Evolutionary conservation across 2,113 vertebrate genomes (phyloP), one percentile per base, ranked within the genome.

Genomic region (Lagenorhynchus albirostris): DNA sequence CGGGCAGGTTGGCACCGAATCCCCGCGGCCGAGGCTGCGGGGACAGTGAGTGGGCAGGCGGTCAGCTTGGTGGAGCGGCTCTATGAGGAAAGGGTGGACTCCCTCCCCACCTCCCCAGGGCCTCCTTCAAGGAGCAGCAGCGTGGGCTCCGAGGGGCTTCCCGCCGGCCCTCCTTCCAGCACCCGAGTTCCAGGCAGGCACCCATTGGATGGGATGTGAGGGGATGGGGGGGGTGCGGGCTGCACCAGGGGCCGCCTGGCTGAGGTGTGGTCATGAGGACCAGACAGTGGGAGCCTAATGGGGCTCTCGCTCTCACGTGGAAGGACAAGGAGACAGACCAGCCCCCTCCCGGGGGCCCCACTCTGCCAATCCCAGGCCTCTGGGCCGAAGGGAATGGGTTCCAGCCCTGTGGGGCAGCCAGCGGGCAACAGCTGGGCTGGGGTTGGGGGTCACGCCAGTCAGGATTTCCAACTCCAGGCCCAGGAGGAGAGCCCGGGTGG

Each of bases 31-130:
- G 20, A 41, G 63, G 29, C 33, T 70, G 41, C 2, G 13, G 47
- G 33, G 77, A 47, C 21, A 5, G 76, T 12, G 3, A 1, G 47
- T 0, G 0, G 60, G 60, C 11, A 0, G 23, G n/a, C 0, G 20
- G 70, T 6, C 31, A 33, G 63, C 55, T 12, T 55, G 10, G 15
- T 5, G 29, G 58, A 7, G 62, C 50, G 6, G n/a, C 12, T 47
- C 33, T 20, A 2, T 2, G 6, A 29, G 83, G 81, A 26, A 10
- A 58, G 0, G 1, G 50, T n/a, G 82, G 67, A n/a, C 26, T 20
- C 25, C 38, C 50, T 36, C 9, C n/a, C 23, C 31, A 1, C 33
- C 13, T 4, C 81, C 91, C 44, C 33, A 18, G 70, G 21, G 70
- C n/a, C 18, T 71, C 33, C 68, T n/a, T 41, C 4, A 3, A 36